phyloP scores from a whole-genome alignment of 2,113 vertebrate species.

The Lota lota region DNA sequence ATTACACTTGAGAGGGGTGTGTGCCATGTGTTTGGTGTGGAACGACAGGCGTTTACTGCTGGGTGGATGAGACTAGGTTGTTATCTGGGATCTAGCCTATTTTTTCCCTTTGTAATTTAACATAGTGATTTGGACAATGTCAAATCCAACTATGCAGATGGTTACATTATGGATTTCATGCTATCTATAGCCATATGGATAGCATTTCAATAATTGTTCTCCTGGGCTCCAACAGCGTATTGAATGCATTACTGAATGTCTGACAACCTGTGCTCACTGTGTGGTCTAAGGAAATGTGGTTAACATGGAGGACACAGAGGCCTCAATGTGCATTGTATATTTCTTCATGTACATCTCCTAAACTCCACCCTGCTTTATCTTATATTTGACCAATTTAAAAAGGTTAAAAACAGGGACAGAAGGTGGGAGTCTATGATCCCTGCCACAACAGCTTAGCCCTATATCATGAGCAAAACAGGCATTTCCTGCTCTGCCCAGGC shows the following conservation, averaged over 20 bases:
- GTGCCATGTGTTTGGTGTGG: slow-evolving; percentile 35
- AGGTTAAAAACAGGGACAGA: background rate
- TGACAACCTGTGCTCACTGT: background rate
- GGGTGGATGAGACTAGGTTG: slow-evolving; percentile 22
- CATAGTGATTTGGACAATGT: background rate
- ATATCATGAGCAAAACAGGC: slow-evolving; percentile 25
- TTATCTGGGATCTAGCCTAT: slow-evolving; percentile 14
- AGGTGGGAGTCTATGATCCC: slow-evolving; percentile 16
- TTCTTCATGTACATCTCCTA: no score
- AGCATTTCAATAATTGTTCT: background rate
- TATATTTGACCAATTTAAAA: no score
- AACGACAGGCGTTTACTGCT: slow-evolving; percentile 26
- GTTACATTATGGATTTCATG: background rate
- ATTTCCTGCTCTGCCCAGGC: slow-evolving; percentile 39
- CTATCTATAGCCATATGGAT: no score
- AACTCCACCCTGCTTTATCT: no score
- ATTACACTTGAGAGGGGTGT: slow-evolving; percentile 28
- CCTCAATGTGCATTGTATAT: no score
- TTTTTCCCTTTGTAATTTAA: slow-evolving; percentile 26
- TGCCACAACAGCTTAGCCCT: slow-evolving; percentile 18
- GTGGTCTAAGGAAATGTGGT: background rate
- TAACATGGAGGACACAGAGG: slow-evolving; percentile 17
- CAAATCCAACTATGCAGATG: background rate
- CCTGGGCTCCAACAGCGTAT: background rate
- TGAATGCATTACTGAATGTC: background rate